phyloP scores from a whole-genome alignment of 2,797 vertebrate species.

The Xerus rutilus region DNA sequence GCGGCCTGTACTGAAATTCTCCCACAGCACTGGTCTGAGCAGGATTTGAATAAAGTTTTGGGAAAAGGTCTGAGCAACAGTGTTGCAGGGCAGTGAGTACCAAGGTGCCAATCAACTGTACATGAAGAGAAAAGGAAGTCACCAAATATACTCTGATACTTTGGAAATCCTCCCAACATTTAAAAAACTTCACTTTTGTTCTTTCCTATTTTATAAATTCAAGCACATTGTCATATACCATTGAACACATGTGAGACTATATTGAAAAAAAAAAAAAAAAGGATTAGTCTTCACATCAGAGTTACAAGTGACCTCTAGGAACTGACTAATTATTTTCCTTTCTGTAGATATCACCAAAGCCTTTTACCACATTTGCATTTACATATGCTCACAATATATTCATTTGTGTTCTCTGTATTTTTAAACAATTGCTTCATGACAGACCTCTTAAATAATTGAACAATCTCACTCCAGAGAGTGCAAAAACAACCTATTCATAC shows the following conservation, averaged over 20 bases:
- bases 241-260: background rate
- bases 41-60: background rate
- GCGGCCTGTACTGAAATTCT: accelerated
- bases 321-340: constrained; percentile 54
- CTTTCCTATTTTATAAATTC: background rate
- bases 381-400: background rate
- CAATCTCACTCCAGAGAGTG: background rate
- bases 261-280: constrained; percentile 20
- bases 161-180: background rate
- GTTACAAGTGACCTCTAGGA: background rate
- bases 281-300: constrained; percentile 35
- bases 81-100: accelerated
- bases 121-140: background rate
- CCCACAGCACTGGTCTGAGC: accelerated
- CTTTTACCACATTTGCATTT: constrained; percentile 51
- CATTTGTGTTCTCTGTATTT: constrained; percentile 39
- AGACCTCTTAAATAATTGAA: constrained; percentile 50
- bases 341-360: constrained; percentile 23
- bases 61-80: background rate
- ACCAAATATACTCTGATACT: background rate
- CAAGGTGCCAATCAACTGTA: background rate
- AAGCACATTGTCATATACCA: background rate
- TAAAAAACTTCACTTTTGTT: background rate
- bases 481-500: background rate
- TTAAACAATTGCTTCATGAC: constrained; percentile 28